Percentiles rank a stretch among this genome's conserved stretches.
Evolutionary conservation across 2,888 invertebrate species (phyloP).

Genomic region (Disparrhopalites patrizii): DNA sequence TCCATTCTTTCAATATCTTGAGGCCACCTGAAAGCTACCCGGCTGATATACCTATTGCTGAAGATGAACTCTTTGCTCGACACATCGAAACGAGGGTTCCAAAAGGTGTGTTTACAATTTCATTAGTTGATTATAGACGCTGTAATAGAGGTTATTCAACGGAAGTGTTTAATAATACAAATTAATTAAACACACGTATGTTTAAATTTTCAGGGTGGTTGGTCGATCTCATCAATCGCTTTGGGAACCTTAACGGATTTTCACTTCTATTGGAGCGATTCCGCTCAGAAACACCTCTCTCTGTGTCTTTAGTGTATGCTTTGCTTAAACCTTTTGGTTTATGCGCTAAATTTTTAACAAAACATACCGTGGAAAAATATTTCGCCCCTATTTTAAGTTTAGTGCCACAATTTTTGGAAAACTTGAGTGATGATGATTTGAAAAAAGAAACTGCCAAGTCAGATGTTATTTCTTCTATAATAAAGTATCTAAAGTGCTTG

Average conservation of each 20-base stretch:
- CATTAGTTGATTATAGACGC: neutral
- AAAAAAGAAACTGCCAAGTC: slow-evolving; percentile 95
- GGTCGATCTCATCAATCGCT: slow-evolving; percentile 89
- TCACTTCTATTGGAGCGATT: slow-evolving; percentile 78
- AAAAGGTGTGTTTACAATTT: slow-evolving; percentile 55
- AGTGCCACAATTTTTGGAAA: slow-evolving; percentile 82
- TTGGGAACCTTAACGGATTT: slow-evolving; percentile 86
- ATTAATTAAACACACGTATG: neutral
- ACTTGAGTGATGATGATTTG: slow-evolving; percentile 89
- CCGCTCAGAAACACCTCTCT: slow-evolving; percentile 67
- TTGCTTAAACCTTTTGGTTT: slow-evolving; percentile 86
- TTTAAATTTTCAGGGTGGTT: slow-evolving; percentile 74
- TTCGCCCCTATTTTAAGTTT: slow-evolving; percentile 87
- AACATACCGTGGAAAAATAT: slow-evolving; percentile 84
- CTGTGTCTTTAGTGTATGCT: slow-evolving; percentile 72
- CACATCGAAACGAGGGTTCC: slow-evolving; percentile 79
- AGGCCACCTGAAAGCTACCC: slow-evolving; percentile 69
- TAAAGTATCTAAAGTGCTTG: slow-evolving; percentile 71
- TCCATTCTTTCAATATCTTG: slow-evolving; percentile 79
- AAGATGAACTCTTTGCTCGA: slow-evolving; percentile 69
- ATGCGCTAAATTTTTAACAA: slow-evolving; percentile 85
- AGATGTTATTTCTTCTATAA: slow-evolving; percentile 90
- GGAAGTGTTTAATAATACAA: neutral
- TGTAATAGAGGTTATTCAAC: neutral
- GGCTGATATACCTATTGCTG: slow-evolving; percentile 60